A percentile compares a stretch with the other conserved stretches of the same genome.
Conservation (phyloP, 2,888 invertebrate species). For the Nomada ruficornis region DNA sequence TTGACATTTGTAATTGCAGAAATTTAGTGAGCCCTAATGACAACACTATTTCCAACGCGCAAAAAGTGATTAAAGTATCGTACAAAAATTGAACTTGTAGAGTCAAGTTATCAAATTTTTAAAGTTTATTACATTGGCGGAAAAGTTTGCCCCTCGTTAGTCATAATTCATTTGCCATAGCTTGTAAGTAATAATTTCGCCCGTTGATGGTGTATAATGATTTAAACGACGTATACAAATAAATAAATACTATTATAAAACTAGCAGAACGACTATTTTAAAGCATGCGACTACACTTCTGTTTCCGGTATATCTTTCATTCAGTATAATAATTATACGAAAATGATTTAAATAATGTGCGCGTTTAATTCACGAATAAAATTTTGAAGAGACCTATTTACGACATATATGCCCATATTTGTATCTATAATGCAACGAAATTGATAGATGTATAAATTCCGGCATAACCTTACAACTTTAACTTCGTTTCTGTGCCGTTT, state of each 20-base stretch:
- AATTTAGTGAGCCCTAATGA: slow-evolving; percentile 11
- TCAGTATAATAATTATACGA: neutral
- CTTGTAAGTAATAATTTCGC: slow-evolving; percentile 30
- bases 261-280: neutral
- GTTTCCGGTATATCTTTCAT: neutral
- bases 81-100: slow-evolving; percentile 32
- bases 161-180: slow-evolving; percentile 38
- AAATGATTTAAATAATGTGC: neutral
- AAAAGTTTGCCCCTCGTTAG: slow-evolving; percentile 26
- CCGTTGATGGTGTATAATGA: neutral
- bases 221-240: neutral
- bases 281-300: slow-evolving; percentile 2
- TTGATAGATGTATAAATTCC: slow-evolving; percentile 25
- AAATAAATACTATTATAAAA: slow-evolving; percentile 3
- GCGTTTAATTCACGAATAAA: slow-evolving; percentile 2
- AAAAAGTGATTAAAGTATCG: slow-evolving; percentile 33
- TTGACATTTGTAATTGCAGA: slow-evolving; percentile 15
- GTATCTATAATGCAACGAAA: neutral
- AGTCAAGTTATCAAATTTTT: slow-evolving; percentile 25
- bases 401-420: slow-evolving; percentile 1
- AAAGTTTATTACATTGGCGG: slow-evolving; percentile 22
- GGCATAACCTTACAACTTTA: slow-evolving; percentile 41
- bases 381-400: neutral
- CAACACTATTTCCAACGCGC: slow-evolving; percentile 6
- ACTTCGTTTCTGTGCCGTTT: neutral